phyloP scores from a whole-genome alignment of 2,888 invertebrate genomes.

The Drosophila multiciliata region DNA sequence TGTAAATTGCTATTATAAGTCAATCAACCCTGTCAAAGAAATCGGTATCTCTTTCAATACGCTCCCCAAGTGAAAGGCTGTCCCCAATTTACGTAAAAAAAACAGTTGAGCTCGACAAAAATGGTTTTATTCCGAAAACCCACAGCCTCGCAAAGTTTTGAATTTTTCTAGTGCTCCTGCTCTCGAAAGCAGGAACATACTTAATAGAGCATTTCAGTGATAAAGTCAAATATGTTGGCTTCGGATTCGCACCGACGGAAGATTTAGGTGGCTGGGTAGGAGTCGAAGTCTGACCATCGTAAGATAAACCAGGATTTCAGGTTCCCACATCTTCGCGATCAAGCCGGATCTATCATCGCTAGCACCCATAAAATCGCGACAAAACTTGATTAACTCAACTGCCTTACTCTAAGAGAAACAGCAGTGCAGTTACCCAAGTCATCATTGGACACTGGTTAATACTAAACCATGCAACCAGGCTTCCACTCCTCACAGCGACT shows the following conservation, averaged over 20 bases:
- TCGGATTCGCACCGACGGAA: background rate
- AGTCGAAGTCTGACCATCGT: background rate
- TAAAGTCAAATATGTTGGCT: background rate
- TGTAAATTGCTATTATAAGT: background rate
- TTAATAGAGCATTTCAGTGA: background rate
- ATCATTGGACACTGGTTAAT: background rate
- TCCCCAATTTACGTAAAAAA: background rate
- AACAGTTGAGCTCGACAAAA: background rate
- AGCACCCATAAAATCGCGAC: background rate
- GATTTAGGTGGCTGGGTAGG: background rate
- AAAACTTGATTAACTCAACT: background rate
- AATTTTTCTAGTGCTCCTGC: no score
- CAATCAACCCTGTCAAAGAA: background rate
- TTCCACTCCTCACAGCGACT: background rate
- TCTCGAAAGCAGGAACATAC: background rate
- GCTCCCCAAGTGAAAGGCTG: background rate
- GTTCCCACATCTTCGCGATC: background rate
- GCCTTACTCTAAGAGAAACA: background rate
- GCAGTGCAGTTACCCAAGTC: background rate
- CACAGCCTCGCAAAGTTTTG: no score
- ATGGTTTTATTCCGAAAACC: background rate
- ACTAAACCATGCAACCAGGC: background rate
- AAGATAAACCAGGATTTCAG: no score
- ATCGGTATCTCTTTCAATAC: background rate
- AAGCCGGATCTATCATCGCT: background rate